A percentile compares a stretch with the other conserved stretches of the same genome.
Evolutionary conservation across 2,113 vertebrate genomes (phyloP).

Genomic region (Brachirus orientalis): DNA sequence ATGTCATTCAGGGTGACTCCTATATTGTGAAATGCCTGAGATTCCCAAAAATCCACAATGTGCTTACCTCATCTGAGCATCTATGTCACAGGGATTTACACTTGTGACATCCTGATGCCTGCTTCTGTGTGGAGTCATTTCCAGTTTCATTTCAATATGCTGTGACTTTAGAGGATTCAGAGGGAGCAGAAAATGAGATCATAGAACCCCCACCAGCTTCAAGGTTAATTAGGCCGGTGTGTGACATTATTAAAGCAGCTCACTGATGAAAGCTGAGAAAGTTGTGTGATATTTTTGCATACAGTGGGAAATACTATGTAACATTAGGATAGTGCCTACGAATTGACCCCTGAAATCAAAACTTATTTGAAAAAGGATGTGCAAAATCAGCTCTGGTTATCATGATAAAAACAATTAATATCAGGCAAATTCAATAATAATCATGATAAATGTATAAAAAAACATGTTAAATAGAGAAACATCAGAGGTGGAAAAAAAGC

Average conservation of each 20-base stretch:
- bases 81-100: no score
- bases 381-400: no score
- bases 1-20: neutral
- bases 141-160: conserved; percentile 21
- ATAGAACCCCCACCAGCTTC: conserved; percentile 3
- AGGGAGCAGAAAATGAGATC: conserved; percentile 15
- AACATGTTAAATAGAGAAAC: no score
- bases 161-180: conserved; percentile 12
- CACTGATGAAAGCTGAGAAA: neutral
- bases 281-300: no score
- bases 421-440: no score
- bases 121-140: conserved; percentile 14
- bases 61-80: neutral
- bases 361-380: no score
- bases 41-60: conserved; percentile 3
- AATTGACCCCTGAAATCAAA: neutral
- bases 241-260: conserved; percentile 15
- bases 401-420: no score
- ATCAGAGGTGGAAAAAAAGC: no score
- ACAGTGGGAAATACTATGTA: neutral
- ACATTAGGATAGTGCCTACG: conserved; percentile 11
- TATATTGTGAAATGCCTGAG: neutral
- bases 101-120: no score
- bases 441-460: no score
- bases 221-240: conserved; percentile 17